A percentile compares a stretch with the other conserved stretches of the same genome.
These are phyloP conservation scores for Dendrocopos noguchii DNA, from an alignment of 2,113 vertebrate genomes.

Conservation along the genomic window DNA sequence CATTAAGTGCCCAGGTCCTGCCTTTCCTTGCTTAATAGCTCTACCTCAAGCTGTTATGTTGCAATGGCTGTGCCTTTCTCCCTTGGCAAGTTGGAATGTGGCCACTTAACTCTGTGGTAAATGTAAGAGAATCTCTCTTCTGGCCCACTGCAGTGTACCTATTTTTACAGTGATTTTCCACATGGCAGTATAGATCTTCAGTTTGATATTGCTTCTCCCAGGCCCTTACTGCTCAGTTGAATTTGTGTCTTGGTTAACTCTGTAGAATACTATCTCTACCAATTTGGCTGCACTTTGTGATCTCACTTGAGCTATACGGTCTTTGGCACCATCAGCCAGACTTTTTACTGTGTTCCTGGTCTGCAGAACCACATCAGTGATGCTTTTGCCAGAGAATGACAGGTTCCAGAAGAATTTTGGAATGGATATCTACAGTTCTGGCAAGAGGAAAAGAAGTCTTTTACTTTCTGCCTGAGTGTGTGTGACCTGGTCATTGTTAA, in stretches of 20 bases:
- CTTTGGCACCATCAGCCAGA: not conserved
- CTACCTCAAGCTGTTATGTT: constrained; percentile 5
- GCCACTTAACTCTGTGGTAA: not conserved
- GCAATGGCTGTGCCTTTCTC: constrained; percentile 1
- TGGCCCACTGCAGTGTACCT: too few relatives aligned
- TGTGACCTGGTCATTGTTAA: not conserved
- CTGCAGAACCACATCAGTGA: not conserved
- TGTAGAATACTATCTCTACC: not conserved
- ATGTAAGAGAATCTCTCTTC: not conserved
- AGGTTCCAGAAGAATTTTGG: not conserved
- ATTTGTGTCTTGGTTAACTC: not conserved
- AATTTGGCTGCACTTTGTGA: not conserved
- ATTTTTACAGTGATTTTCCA: not conserved
- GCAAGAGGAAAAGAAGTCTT: not conserved
- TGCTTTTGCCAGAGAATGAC: not conserved
- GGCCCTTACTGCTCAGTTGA: not conserved
- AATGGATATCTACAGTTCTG: not conserved
- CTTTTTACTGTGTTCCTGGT: not conserved
- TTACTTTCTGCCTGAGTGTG: not conserved
- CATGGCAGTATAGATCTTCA: not conserved
- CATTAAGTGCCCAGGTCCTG: not conserved
- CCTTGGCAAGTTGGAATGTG: not conserved
- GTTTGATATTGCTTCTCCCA: not conserved
- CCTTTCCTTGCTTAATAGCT: not conserved
- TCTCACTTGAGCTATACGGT: not conserved